Base-by-base conservation (phyloP, 2,888 invertebrate species). In the Danaus chrysippus region DNA sequence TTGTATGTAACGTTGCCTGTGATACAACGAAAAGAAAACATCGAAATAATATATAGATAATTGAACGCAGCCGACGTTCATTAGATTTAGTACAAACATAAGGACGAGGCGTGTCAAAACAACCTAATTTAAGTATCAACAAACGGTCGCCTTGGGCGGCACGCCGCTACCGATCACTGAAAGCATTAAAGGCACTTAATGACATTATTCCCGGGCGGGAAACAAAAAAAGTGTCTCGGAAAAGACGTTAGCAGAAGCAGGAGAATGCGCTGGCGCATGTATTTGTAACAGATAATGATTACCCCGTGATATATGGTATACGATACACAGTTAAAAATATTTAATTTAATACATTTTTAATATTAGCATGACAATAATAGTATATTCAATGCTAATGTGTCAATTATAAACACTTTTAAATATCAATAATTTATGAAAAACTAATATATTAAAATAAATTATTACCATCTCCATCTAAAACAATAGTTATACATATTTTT, bases 51-150 rank as follows among this genome's bases (percentile, higher is more conserved):
- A 81, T 84, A 87, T 81, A 82, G 78, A 80, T 76, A 73, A 74
- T 78, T 78, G 79, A 83, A 77, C 73, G 77, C 81, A 79, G 79
- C 81, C 77, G 87, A 89, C 86, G 79, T 87, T 89, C 88, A 89
- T 90, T 89, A 89, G 87, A 90, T 90, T 89, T 88, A 89, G 83
- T 87, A 84, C 84, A 86, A 89, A 87, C 88, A 88, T 86, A 85
- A 87, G 87, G 87, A 86, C 87, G 82, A 88, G 88, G 86, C 89
- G 88, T 89, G 90, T 90, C 91, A 90, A 88, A 90, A 88, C 88
- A 89, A 86, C 84, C 89, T 88, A 90, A 90, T 91, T 91, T 90
- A 90, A 90, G 91, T 91, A 91, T 91, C 88, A 90, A 91, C 91
- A 91, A 91, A 89, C 87, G 87, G 75, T 89, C 89, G 87, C 87